Conservation (phyloP, 2,888 invertebrate genomes). For the Polydrusus cervinus region DNA sequence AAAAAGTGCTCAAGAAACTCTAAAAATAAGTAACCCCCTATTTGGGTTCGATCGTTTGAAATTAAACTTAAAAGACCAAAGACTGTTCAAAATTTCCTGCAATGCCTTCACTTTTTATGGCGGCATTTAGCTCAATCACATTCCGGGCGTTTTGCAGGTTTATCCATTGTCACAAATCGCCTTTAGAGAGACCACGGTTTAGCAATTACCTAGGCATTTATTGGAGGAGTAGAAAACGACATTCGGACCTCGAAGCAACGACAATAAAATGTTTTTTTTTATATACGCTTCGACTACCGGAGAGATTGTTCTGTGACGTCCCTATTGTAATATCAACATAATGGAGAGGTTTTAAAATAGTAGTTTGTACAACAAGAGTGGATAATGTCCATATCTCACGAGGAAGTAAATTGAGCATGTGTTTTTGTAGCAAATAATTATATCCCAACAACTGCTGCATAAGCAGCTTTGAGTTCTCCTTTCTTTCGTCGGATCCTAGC, state of each 20-base stretch:
- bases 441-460: no score
- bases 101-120: slow-evolving; percentile 62
- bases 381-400: no score
- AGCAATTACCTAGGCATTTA: slow-evolving; percentile 65
- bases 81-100: slow-evolving; percentile 41
- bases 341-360: not conserved
- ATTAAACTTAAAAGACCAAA: slow-evolving; percentile 18
- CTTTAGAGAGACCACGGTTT: slow-evolving; percentile 56
- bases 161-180: slow-evolving; percentile 67
- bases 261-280: slow-evolving; percentile 52
- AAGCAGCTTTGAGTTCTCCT: no score
- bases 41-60: not conserved
- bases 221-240: slow-evolving; percentile 59
- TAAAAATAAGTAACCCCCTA: no score
- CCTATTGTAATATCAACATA: slow-evolving; percentile 16
- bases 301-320: not conserved
- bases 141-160: slow-evolving; percentile 65
- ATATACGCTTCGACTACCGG: slow-evolving; percentile 16
- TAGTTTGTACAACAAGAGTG: no score
- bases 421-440: no score
- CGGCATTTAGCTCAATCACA: slow-evolving; percentile 67
- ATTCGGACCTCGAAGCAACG: slow-evolving; percentile 48
- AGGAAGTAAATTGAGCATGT: no score
- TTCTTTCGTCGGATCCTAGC: no score
- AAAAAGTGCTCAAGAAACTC: no score